Base-by-base conservation (phyloP, 2,797 vertebrate species). In the Pipistrellus nathusii region DNA sequence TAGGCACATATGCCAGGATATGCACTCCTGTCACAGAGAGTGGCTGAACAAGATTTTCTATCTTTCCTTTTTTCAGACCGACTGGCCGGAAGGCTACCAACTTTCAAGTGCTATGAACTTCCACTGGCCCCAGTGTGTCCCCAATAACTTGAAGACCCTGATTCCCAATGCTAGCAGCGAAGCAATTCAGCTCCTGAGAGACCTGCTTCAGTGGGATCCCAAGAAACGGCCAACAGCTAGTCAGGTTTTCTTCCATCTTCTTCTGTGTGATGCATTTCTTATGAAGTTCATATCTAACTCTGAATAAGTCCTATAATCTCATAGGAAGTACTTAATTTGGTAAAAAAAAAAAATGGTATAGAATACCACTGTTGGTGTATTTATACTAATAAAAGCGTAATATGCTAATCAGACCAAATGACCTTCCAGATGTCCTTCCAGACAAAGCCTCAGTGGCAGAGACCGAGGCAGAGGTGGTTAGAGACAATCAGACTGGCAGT, bases 51-150 rank as follows among this genome's bases (percentile, higher is more conserved):
- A 80, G 10, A 1, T 76, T 83, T 83, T 88, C 77, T 55, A 0
- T 77, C 38, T 89, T 71, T 96, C 32, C 64, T 94, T 95, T 87
- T 98, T 98, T 85, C 96, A 99, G 98, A 99, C 97, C 0, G 98
- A 99, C 96, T 99, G 98, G 98, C 98, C 98, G 41, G 98, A 99
- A 97, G 98, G 98, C 85, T 98, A 98, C 97, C 98, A 98, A n/a
- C 98, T 99, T 44, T 98, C 98, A n/a, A 97, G 95, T 82, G 97
- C 98, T 1, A 99, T 99, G 98, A 98, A 96, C 96, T 99, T 99
- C 96, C 98, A 95, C 68, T 99, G 98, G 98, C 98, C 98, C 55
- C 98, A 98, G 41, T 98, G 98, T 59, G 94, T 99, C 9, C 98
- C 98, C 69, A 98, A 97, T 92, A 99, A 99, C 97, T 88, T 99